Evolutionary conservation across 2,888 invertebrate genomes (phyloP).

Genomic region (Spilosoma lubricipeda): DNA sequence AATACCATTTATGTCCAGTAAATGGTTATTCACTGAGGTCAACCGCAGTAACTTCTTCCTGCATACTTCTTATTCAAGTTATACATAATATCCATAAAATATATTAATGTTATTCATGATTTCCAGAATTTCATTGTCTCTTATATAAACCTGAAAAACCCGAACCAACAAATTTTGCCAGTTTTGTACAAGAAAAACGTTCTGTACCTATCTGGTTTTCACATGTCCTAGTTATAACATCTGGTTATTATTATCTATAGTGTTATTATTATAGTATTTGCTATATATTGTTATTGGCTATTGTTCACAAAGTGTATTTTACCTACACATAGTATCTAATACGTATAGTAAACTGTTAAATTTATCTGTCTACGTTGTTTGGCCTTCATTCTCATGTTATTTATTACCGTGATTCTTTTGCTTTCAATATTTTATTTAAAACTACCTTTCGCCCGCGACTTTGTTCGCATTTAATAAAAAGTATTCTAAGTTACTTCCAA

Average conservation of each 20-base stretch:
- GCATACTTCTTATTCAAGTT: background rate
- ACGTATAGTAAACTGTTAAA: conserved; percentile 48
- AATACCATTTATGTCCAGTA: background rate
- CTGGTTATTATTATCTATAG: background rate
- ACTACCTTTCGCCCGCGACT: no score
- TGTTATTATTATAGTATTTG: background rate
- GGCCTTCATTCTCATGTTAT: conserved; percentile 59
- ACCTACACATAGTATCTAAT: conserved; percentile 34
- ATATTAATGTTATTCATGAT: background rate
- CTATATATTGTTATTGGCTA: conserved; percentile 16
- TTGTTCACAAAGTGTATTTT: conserved; percentile 36
- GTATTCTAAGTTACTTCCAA: no score
- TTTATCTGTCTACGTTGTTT: conserved; percentile 56
- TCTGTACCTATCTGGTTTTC: background rate
- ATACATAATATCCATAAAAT: background rate
- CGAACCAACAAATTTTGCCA: background rate
- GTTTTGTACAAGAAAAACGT: background rate
- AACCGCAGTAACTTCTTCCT: background rate
- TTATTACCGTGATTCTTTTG: conserved; percentile 56
- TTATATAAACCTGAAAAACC: background rate
- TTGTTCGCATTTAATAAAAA: no score
- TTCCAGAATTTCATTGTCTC: background rate
- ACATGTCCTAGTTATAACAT: background rate
- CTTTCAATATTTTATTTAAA: conserved; percentile 58
- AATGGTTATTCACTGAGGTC: background rate